Evolutionary conservation across 2,888 invertebrate genomes (phyloP).

Genomic region (Hartigia nigra): DNA sequence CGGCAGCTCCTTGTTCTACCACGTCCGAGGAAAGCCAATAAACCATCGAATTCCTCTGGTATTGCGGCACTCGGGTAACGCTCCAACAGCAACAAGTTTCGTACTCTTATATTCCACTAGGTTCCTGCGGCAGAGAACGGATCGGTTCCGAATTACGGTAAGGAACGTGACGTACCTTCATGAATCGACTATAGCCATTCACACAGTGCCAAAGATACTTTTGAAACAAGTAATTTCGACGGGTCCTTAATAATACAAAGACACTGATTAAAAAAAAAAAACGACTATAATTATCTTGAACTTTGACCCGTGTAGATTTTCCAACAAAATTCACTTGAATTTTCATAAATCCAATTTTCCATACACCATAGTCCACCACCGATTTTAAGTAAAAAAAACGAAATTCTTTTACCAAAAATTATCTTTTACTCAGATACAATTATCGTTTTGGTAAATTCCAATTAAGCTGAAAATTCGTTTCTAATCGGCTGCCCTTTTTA

Average conservation of each 20-base stretch:
- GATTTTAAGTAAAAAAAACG: neutral
- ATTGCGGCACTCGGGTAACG: constrained; percentile 50
- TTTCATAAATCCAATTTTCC: neutral
- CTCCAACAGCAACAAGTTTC: constrained; percentile 61
- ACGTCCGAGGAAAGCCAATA: constrained; percentile 63
- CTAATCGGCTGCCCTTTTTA: neutral
- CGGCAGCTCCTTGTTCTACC: constrained; percentile 44
- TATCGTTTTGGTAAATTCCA: neutral
- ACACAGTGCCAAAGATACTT: neutral
- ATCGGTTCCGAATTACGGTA: neutral
- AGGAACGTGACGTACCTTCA: neutral
- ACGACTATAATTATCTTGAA: too few species aligned
- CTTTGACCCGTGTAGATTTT: neutral
- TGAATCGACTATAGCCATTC: neutral
- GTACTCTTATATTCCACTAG: constrained; percentile 48
- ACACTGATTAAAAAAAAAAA: neutral
- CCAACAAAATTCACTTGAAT: neutral
- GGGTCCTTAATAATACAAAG: neutral
- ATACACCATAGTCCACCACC: neutral
- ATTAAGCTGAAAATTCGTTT: neutral
- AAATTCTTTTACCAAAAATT: neutral
- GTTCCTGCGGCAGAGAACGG: constrained; percentile 1
- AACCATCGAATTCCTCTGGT: constrained; percentile 63
- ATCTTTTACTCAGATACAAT: neutral
- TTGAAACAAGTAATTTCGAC: neutral